These are phyloP conservation scores for Trichomalopsis sarcophagae DNA, from an alignment of 1,140 invertebrate genomes.

Conservation along the genomic window DNA sequence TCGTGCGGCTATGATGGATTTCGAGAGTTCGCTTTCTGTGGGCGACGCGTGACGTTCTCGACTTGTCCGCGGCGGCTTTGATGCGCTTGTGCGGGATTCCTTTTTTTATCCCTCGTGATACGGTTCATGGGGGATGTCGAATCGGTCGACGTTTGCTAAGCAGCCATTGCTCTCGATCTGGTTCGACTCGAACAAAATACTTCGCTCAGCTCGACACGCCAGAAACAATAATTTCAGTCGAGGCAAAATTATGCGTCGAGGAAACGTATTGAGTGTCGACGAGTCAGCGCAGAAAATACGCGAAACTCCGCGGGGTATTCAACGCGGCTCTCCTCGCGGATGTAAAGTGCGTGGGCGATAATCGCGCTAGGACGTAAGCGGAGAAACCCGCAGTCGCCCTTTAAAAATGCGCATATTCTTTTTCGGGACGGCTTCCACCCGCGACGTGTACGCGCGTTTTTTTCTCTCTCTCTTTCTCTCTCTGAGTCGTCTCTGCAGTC, in stretches of 20 bases:
- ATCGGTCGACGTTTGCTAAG: too few relatives aligned
- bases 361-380: constrained; percentile 61
- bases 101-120: background rate
- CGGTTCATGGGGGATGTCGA: too few relatives aligned
- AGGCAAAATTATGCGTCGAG: background rate
- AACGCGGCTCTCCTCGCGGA: constrained; percentile 60
- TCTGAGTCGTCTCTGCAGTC: background rate
- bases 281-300: too few relatives aligned
- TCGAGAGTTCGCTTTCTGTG: background rate
- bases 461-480: background rate
- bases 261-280: background rate
- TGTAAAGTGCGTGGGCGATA: constrained; percentile 65
- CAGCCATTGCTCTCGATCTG: too few relatives aligned
- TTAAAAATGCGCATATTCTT: constrained; percentile 33
- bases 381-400: constrained; percentile 50
- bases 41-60: constrained; percentile 2
- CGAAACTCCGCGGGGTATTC: constrained; percentile 54
- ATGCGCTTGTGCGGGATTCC: background rate
- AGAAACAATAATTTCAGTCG: too few relatives aligned
- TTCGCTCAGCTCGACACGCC: too few relatives aligned
- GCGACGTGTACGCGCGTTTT: constrained; percentile 16
- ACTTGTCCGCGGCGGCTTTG: background rate
- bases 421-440: constrained; percentile 17
- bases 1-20: background rate
- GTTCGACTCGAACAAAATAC: too few relatives aligned